phyloP scores from a whole-genome alignment of 2,888 invertebrate species.

The Cyclophora albipunctata region DNA sequence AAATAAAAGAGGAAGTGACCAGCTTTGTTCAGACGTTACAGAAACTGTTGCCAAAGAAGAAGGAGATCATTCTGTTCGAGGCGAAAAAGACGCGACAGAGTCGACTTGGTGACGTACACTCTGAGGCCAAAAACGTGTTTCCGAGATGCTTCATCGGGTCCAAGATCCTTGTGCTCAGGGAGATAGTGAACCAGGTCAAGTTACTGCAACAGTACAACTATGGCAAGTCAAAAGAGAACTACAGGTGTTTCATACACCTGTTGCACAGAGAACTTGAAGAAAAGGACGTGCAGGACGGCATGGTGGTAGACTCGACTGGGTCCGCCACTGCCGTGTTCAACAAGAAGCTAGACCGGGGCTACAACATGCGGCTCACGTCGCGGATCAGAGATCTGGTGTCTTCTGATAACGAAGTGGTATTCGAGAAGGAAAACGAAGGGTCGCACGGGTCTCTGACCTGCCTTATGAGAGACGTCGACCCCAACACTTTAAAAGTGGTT shows the following conservation, averaged over 20 bases:
- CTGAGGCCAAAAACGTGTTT: constrained; percentile 60
- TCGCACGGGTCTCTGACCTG: constrained; percentile 44
- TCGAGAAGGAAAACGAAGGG: constrained; percentile 50
- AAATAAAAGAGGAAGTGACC: constrained; percentile 55
- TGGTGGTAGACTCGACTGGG: constrained; percentile 52
- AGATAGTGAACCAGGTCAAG: constrained; percentile 56
- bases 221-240: constrained; percentile 50
- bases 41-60: constrained; percentile 56
- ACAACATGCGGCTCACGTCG: constrained; percentile 53
- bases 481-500: constrained; percentile 46
- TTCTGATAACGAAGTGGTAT: constrained; percentile 56
- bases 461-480: constrained; percentile 54
- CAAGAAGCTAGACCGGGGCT: constrained; percentile 42
- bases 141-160: constrained; percentile 63
- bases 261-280: constrained; percentile 58
- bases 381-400: constrained; percentile 58
- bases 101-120: constrained; percentile 52
- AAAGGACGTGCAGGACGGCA: constrained; percentile 42
- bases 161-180: constrained; percentile 47
- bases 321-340: constrained; percentile 59
- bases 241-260: constrained; percentile 48
- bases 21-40: constrained; percentile 53
- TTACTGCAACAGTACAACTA: constrained; percentile 61
- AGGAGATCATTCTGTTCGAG: constrained; percentile 42
- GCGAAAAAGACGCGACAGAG: constrained; percentile 36